These are phyloP conservation scores for Myrmecobius fasciatus DNA, from an alignment of 2,113 vertebrate genomes.

Conservation along the genomic window DNA sequence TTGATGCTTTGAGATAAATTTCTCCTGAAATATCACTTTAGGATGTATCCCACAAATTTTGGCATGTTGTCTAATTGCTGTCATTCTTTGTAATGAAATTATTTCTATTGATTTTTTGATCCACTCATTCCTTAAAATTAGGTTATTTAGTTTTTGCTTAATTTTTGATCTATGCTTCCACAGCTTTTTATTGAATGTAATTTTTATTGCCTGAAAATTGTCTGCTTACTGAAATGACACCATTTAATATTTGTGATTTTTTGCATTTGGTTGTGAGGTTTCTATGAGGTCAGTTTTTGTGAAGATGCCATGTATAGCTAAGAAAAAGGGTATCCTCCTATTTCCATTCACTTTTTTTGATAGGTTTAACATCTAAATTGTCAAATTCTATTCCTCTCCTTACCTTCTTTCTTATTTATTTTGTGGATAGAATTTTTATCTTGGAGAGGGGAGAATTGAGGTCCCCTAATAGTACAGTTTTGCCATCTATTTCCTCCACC, in stretches of 20 bases:
- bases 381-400: not conserved
- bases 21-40: not conserved
- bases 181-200: not conserved
- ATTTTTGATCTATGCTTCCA: not conserved
- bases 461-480: not conserved
- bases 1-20: too few species aligned
- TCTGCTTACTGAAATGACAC: not conserved
- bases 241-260: not conserved
- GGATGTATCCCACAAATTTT: not conserved
- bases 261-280: not conserved
- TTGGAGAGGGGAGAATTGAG: not conserved
- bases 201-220: not conserved
- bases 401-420: not conserved
- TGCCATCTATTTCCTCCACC: not conserved
- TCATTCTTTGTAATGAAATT: not conserved
- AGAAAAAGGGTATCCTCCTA: not conserved
- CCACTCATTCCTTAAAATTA: not conserved
- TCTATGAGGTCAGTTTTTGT: not conserved
- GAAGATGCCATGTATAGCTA: not conserved
- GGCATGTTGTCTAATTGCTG: not conserved
- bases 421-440: not conserved
- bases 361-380: not conserved
- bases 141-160: not conserved
- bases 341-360: not conserved
- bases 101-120: not conserved